Evolutionary conservation across 2,113 vertebrate species (phyloP), one percentile per base, ranked within the genome.

Genomic region (Piaya cayana): DNA sequence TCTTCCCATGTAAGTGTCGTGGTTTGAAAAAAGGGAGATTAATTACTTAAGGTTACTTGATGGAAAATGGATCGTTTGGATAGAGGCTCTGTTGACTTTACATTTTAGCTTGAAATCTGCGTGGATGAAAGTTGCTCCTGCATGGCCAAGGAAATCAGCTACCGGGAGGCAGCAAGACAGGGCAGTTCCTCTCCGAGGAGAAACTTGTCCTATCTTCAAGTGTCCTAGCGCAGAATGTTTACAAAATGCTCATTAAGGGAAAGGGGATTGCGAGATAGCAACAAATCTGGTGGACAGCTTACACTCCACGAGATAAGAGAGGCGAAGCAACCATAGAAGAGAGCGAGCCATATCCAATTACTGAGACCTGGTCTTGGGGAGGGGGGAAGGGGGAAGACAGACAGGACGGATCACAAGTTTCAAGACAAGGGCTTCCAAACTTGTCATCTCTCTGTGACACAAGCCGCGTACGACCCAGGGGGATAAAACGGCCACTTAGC

Each of bases 161-260:
- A 25, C 92, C 85, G 53, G 65, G 75, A 96, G 96, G 83, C 88
- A 88, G 85, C 91, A 37, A 91, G 90, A 78, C 96, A 96, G 94
- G 92, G 94, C 96, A 97, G 95, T 52, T 92, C 59, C 90, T 95
- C 95, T 97, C 64, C 2, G 76, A 95, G 93, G 78, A 97, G 96
- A 98, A 98, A 98, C 98, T 97, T 96, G 91, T 97, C 97, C 98
- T 98, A 98, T 98, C 98, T 98, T 96, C 96, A 96, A 97, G 98
- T 98, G 98, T 98, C 98, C 98, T 93, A 98, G 97, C 63, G 82
- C 98, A 98, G 97, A 98, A 98, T 99, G 99, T 99, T 99, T 99
- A 99, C 98, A 99, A 99, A 99, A 98, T 94, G 98, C 99, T 99
- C 99, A 99, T 99, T 99, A 99, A 99, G 98, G 98, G 98, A 98